Evolutionary conservation across 2,113 vertebrate species (phyloP), one percentile per base, ranked within the genome.

Genomic region (Cettia cetti): DNA sequence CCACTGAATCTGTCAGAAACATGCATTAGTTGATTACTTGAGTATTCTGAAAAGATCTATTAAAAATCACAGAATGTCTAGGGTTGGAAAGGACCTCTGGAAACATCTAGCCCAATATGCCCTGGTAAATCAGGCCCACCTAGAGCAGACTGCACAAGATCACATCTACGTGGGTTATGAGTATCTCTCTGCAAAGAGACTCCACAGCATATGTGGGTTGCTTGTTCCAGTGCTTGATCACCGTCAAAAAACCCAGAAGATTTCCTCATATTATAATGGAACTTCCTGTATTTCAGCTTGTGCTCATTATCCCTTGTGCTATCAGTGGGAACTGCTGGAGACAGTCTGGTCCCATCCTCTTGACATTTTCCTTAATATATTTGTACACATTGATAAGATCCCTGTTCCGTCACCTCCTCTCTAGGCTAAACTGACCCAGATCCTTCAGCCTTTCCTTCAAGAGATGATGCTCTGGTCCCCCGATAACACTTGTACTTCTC

Each of bases 241-340:
- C 13, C 40, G 63, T n/a, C 21, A 50, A 50, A 72, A 57, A 80
- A 24, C 21, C 6, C 3, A 19, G 3, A 31, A 22, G 2, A 6
- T n/a, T 35, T 11, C 28, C 19, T 24, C 7, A 11, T 21, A 44
- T 20, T 33, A 10, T 59, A 22, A 12, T 44, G 10, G 13, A 59
- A 33, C 6, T 28, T 65, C 5, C 33, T 65, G 8, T 74, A 22
- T 65, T 65, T 50, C 23, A 33, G 8, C 44, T 89, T 50, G 22
- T 37, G 44, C 33, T 18, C 15, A 5, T 80, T 35, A 6, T 40
- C 30, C 9, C 6, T 35, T 56, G 2, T 56, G 7, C 21, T 57
- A 18, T 28, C 1, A 0, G 11, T 65, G 31, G 35, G 3, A 10
- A 72, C 6, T 6, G 7, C 18, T 80, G 35, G 22, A 50, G 1